Evolutionary conservation across 2,888 invertebrate species (phyloP).

Genomic region (Pseudococcus jackbeardsleyi): DNA sequence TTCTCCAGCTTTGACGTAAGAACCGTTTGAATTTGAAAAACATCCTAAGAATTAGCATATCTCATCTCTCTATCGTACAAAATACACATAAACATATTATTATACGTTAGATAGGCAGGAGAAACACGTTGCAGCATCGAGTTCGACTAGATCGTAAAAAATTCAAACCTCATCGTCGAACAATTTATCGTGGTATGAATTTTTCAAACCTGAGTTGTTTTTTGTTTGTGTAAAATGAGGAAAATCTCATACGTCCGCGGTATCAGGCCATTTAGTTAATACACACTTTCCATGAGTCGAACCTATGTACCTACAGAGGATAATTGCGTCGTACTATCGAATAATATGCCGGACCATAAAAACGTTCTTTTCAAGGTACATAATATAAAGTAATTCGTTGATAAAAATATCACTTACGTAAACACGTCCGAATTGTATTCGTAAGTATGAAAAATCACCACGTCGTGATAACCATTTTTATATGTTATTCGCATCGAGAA

Average conservation of each 20-base stretch:
- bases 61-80: neutral
- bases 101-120: neutral
- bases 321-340: slow-evolving; percentile 47
- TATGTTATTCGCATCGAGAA: neutral
- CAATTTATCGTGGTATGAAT: neutral
- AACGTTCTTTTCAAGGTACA: slow-evolving; percentile 45
- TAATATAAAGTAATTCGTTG: neutral
- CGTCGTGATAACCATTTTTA: slow-evolving; percentile 16
- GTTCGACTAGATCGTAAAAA: slow-evolving; percentile 3
- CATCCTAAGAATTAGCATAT: neutral
- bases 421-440: slow-evolving; percentile 17
- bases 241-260: neutral
- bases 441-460: slow-evolving; percentile 30
- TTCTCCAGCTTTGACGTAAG: neutral
- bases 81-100: neutral
- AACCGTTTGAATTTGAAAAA: neutral
- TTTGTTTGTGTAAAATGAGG: neutral
- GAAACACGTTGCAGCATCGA: neutral
- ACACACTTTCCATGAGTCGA: slow-evolving; percentile 3
- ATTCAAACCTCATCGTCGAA: slow-evolving; percentile 12
- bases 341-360: slow-evolving; percentile 9
- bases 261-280: neutral
- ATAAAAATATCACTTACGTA: slow-evolving; percentile 28
- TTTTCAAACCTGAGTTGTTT: neutral
- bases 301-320: neutral